A percentile compares a stretch with the other conserved stretches of the same genome.
Evolutionary conservation across 53 echinoderm and acorn worm species (phyloP).

Genomic region (Patiria pectinifera): DNA sequence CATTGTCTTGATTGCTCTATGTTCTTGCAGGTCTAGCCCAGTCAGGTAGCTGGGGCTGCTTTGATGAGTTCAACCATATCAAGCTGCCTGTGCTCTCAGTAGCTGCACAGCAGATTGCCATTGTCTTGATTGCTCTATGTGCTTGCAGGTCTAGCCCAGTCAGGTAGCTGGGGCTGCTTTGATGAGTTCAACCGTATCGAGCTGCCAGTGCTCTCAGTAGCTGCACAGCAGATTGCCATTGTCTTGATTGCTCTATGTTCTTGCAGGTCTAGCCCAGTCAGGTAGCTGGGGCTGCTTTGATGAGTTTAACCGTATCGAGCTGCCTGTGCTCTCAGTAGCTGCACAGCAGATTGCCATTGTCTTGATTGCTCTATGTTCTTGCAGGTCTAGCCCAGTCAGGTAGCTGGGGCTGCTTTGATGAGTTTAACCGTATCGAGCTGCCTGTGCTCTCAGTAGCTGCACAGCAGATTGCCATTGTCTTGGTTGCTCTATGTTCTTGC

Average conservation of each 20-base stretch:
- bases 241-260: neutral
- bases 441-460: neutral
- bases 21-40: no score
- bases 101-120: neutral
- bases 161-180: no score
- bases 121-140: neutral
- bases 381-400: no score
- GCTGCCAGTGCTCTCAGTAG: neutral
- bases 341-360: neutral
- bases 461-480: neutral
- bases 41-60: no score
- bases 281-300: no score
- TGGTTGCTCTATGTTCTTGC: neutral
- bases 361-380: neutral
- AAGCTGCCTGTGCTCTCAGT: neutral
- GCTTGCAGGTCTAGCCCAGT: no score
- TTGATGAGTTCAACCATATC: no score
- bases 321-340: neutral
- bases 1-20: neutral
- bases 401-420: no score
- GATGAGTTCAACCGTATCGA: no score
- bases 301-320: no score
- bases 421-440: no score
- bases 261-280: no score
- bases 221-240: neutral